Conservation (phyloP, 2,797 vertebrate species). For the Helostoma temminkii region DNA sequence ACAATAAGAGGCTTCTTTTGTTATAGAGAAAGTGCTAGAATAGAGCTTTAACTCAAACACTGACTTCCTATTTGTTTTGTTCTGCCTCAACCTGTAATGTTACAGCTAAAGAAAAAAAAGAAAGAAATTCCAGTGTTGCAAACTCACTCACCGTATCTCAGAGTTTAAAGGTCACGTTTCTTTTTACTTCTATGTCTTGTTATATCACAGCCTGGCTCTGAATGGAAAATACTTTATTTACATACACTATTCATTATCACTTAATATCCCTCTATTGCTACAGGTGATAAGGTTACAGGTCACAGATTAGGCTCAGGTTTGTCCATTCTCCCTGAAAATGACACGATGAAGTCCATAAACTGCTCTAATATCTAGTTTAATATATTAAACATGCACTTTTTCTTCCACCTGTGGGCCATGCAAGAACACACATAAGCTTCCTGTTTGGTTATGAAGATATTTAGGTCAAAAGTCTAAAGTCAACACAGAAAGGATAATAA, state of each 20-base stretch:
- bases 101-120: background rate
- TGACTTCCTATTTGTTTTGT: no score
- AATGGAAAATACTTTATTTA: background rate
- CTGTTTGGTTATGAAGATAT: slow-evolving; percentile 65
- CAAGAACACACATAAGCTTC: slow-evolving; percentile 18
- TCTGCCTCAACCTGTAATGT: background rate
- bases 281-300: background rate
- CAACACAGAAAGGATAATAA: slow-evolving; percentile 66
- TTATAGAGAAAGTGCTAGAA: background rate
- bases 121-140: background rate
- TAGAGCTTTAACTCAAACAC: no score
- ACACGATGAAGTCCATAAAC: background rate
- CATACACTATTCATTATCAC: background rate
- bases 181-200: background rate
- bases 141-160: background rate
- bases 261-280: no score
- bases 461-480: slow-evolving; percentile 80
- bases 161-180: background rate
- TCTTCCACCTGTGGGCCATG: slow-evolving; percentile 2
- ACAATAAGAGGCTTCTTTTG: background rate
- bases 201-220: background rate
- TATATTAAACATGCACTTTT: background rate
- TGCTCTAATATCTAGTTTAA: background rate
- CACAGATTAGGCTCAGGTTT: background rate
- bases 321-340: background rate